phyloP scores from a whole-genome alignment of 1,140 invertebrate species.

The Stegodyphus mimosarum region DNA sequence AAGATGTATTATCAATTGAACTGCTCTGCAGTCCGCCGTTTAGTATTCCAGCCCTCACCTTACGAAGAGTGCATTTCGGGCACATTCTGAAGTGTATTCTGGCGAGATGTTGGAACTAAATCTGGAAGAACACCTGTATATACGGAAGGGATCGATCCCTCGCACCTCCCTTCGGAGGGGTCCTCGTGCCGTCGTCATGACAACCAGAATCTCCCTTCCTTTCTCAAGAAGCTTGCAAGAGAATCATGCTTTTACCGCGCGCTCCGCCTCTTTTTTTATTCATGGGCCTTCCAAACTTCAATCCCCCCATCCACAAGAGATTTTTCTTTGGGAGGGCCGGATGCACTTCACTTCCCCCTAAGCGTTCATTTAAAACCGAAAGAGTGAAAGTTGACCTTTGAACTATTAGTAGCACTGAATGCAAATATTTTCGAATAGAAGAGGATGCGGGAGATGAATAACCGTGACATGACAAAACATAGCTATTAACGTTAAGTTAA shows the following conservation, averaged over 20 bases:
- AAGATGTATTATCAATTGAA: background rate
- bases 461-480: too few relatives aligned
- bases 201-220: constrained; percentile 27
- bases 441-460: too few relatives aligned
- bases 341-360: background rate
- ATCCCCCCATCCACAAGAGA: background rate
- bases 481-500: too few relatives aligned
- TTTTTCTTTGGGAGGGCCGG: too few relatives aligned
- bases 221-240: constrained; percentile 33
- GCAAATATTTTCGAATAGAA: too few relatives aligned
- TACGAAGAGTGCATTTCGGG: background rate
- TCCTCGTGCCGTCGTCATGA: constrained; percentile 47
- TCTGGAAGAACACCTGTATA: constrained; percentile 43
- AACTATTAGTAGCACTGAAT: too few relatives aligned
- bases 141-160: constrained; percentile 54
- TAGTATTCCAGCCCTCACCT: constrained; percentile 5
- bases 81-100: background rate
- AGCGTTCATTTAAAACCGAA: background rate
- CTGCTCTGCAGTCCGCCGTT: background rate
- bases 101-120: constrained; percentile 28
- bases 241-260: constrained; percentile 52
- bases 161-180: constrained; percentile 53
- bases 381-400: background rate
- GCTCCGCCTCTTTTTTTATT: constrained; percentile 27
- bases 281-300: background rate